Evolutionary conservation across 2,888 invertebrate species (phyloP).

Genomic region (Drosophila basisetae): DNA sequence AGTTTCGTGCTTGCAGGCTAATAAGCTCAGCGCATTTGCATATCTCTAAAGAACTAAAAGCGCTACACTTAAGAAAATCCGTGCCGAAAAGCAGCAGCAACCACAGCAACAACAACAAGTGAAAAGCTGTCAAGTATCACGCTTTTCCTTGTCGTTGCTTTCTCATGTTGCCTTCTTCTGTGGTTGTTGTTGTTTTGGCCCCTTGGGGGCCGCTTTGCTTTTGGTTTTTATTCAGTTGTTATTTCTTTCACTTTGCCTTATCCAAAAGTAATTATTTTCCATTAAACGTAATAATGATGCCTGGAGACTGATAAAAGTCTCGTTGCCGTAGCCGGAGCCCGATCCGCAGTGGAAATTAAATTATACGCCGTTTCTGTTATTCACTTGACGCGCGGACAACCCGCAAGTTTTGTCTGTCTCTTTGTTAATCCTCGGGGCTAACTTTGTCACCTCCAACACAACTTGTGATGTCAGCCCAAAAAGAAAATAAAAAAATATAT

Average conservation of each 20-base stretch:
- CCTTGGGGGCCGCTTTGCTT: constrained; percentile 27
- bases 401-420: constrained; percentile 18
- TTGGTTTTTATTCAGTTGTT: constrained; percentile 52
- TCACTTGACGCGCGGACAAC: constrained; percentile 45
- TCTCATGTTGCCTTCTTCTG: background rate
- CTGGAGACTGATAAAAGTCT: constrained; percentile 68
- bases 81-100: constrained; percentile 26
- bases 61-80: constrained; percentile 32
- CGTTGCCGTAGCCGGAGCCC: constrained; percentile 12
- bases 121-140: constrained; percentile 52
- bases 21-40: constrained; percentile 56
- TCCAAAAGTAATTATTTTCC: constrained; percentile 82
- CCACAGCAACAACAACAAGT: constrained; percentile 18
- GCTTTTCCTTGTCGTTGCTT: constrained; percentile 18
- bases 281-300: constrained; percentile 80
- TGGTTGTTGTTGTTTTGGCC: constrained; percentile 15
- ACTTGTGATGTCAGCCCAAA: constrained; percentile 45
- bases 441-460: constrained; percentile 60
- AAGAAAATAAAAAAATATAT: constrained; percentile 7
- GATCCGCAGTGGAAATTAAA: constrained; percentile 63
- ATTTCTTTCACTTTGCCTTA: constrained; percentile 79
- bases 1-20: constrained; percentile 41
- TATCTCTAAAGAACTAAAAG: constrained; percentile 20
- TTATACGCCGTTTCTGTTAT: constrained; percentile 68
- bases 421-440: constrained; percentile 46